A percentile compares a stretch with the other conserved stretches of the same genome.
Conservation (phyloP, 2,797 vertebrate species). For the Tachyglossus aculeatus region DNA sequence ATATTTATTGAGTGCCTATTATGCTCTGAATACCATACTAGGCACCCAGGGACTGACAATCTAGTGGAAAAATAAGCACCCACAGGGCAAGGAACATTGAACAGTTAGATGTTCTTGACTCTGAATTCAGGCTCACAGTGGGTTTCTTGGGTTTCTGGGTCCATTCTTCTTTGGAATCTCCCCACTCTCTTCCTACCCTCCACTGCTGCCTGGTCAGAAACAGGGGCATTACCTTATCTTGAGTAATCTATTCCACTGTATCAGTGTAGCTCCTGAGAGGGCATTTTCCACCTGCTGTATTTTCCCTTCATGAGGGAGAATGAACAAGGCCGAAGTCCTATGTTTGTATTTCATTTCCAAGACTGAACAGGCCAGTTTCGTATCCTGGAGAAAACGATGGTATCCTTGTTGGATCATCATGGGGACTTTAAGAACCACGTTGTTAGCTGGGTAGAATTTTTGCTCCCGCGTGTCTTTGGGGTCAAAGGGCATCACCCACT, state of each 20-base stretch:
- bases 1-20: too few relatives aligned
- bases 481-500: too few relatives aligned
- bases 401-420: too few relatives aligned
- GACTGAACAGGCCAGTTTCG: too few relatives aligned
- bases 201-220: not conserved
- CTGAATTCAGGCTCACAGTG: too few relatives aligned
- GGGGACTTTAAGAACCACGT: too few relatives aligned
- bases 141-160: not conserved
- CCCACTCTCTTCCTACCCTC: not conserved
- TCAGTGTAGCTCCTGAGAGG: constrained; percentile 46
- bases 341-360: too few relatives aligned
- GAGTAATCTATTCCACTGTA: constrained; percentile 46
- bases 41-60: not conserved
- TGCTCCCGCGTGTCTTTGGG: too few relatives aligned
- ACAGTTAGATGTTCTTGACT: too few relatives aligned
- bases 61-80: not conserved
- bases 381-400: too few relatives aligned
- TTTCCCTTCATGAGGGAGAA: constrained; percentile 53
- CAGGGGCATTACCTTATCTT: constrained; percentile 18
- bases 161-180: not conserved
- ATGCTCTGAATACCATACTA: not conserved
- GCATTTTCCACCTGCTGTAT: constrained; percentile 54
- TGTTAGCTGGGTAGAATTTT: too few relatives aligned
- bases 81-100: not conserved
- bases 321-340: too few relatives aligned